Conservation (phyloP, 2,797 vertebrate species). For the Oreonectes daqikongensis region DNA sequence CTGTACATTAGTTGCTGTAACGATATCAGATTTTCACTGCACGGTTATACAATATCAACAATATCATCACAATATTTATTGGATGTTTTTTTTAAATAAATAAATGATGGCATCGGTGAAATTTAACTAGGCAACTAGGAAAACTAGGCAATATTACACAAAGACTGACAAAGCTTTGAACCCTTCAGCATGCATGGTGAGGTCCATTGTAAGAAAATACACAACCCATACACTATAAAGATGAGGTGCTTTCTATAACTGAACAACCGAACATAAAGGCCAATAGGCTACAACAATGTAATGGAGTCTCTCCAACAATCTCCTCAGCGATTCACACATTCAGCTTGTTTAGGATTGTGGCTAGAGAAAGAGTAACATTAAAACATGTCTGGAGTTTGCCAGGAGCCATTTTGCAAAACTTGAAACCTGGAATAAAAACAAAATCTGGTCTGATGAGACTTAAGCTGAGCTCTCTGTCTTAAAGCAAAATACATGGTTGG, state of each 20-base stretch:
- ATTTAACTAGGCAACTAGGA: too few species aligned
- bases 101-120: too few species aligned
- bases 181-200: background rate
- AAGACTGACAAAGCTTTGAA: background rate
- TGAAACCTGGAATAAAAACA: background rate
- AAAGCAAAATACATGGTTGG: background rate
- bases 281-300: background rate
- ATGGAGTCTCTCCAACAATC: conserved; percentile 16
- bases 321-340: background rate
- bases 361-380: background rate
- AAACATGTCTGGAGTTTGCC: background rate
- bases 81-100: too few species aligned
- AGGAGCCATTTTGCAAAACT: background rate
- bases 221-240: background rate
- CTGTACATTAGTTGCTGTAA: too few species aligned
- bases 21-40: too few species aligned
- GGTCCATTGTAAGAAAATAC: conserved; percentile 2
- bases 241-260: background rate
- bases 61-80: too few species aligned
- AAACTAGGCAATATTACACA: background rate
- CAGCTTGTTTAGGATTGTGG: background rate
- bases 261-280: conserved; percentile 1
- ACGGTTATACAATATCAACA: too few species aligned
- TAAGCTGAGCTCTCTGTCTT: background rate
- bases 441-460: background rate